phyloP scores from a whole-genome alignment of 2,797 vertebrate genomes.

The Parambassis ranga region DNA sequence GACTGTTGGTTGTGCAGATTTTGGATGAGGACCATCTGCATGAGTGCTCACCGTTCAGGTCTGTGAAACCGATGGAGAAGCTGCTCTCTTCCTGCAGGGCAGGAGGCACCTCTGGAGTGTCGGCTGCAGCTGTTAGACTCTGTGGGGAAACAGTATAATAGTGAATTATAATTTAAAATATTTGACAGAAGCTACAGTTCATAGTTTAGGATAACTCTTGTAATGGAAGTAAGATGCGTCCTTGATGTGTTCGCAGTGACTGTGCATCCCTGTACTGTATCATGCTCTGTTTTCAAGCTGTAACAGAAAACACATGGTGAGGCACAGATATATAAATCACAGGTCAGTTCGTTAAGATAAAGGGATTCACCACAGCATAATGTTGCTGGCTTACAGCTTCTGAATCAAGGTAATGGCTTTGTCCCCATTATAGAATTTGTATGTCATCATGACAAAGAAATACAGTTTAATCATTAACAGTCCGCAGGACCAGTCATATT shows the following conservation, averaged over 20 bases:
- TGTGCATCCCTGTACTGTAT: conserved; percentile 13
- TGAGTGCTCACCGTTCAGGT: conserved; percentile 82
- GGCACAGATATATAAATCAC: conserved; percentile 24
- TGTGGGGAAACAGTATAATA: conserved; percentile 62
- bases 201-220: not conserved
- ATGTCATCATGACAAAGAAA: not conserved
- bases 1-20: not conserved
- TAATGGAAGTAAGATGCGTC: conserved; percentile 1
- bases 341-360: conserved; percentile 12
- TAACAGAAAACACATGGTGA: conserved; percentile 19
- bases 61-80: conserved; percentile 86
- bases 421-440: not conserved
- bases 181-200: not conserved
- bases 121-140: conserved; percentile 79
- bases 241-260: conserved; percentile 6
- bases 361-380: not conserved
- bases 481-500: conserved; percentile 7
- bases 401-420: not conserved
- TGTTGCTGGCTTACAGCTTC: not conserved
- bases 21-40: not conserved
- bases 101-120: conserved; percentile 53
- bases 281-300: conserved; percentile 28
- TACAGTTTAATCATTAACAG: conserved; percentile 23
- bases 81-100: conserved; percentile 37
- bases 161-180: not conserved